Base-by-base conservation (phyloP, 2,113 vertebrate species). In the Etheostoma cragini region DNA sequence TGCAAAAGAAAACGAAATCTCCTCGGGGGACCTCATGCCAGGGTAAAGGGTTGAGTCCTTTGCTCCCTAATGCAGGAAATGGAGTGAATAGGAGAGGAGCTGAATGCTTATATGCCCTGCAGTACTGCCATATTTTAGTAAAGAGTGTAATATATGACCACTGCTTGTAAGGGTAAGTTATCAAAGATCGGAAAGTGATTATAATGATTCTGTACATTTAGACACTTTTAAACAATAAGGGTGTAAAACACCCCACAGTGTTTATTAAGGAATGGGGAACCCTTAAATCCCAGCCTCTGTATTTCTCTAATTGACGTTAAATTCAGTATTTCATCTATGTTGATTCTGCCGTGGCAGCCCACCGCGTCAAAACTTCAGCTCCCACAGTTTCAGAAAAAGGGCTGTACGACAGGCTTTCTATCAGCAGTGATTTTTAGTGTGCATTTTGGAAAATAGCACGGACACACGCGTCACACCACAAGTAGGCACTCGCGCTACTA, bases 1-100 rank as follows among this genome's bases (percentile, higher is more conserved):
- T 77, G 73, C 61, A 66, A 57, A 54, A 68, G 45, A 88, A 88
- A 66, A 82, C 71, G 24, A 81, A 81, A 78, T 82, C 47, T 87
- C 76, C 72, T 68, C 19, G 22, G 76, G 82, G 77, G 74, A 75
- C 56, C 61, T 53, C 83, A 83, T 61, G 30, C 65, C 50, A 62
- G 69, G 52, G 50, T 68, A 83, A 85, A 83, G 77, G 58, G 30
- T 65, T 70, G 42, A 73, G 58, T 64, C 54, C 71, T 85, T 80
- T 77, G 78, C 73, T 85, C 73, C 26, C 46, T 76, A 42, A 57
- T 81, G 60, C 88, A 82, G 61, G 76, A 80, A 71, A 84, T 74
- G 45, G 35, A 76, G 64, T 66, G 14, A 71, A 62, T 21, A 38
- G 35, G 47, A 71, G 50, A 80, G 38, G 24, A 49, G 73, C 42